These are phyloP conservation scores for Imbricaverruca yamaguchii DNA, from an alignment of 2,888 invertebrate species.

Conservation along the genomic window DNA sequence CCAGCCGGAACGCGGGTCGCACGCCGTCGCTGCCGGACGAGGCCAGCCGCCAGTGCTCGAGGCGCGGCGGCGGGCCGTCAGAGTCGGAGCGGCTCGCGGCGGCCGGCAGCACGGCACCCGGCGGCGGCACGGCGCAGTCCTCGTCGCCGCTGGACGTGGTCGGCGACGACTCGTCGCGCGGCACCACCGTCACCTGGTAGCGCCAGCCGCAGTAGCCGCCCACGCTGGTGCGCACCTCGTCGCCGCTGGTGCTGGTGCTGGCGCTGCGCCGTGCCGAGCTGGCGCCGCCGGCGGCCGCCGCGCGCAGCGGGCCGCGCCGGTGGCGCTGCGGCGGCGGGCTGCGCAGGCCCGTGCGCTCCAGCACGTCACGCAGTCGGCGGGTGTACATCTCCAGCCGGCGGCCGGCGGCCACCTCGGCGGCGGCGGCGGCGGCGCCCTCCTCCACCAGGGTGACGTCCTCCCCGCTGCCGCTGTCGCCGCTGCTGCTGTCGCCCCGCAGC, in stretches of 20 bases:
- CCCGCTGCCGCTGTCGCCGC: background rate
- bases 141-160: background rate
- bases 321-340: constrained; percentile 13
- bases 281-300: background rate
- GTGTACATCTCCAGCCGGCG: constrained; percentile 18
- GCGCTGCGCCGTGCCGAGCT: background rate
- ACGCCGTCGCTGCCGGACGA: background rate
- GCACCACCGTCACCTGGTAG: constrained; percentile 13
- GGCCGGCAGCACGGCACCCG: background rate
- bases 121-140: constrained; percentile 7
- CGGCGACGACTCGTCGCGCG: background rate
- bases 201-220: constrained; percentile 14
- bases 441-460: constrained; percentile 2
- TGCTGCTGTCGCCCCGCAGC: constrained; percentile 15
- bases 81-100: background rate
- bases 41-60: background rate
- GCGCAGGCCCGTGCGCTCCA: constrained; percentile 3
- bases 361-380: constrained; percentile 6
- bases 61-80: background rate
- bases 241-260: background rate
- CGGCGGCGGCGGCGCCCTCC: too few relatives aligned
- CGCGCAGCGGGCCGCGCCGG: background rate
- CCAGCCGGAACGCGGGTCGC: background rate
- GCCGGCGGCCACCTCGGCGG: constrained; percentile 9
- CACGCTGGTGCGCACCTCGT: background rate